Evolutionary conservation across 2,888 invertebrate genomes (phyloP).

Genomic region (Sepioteuthis lessoniana): DNA sequence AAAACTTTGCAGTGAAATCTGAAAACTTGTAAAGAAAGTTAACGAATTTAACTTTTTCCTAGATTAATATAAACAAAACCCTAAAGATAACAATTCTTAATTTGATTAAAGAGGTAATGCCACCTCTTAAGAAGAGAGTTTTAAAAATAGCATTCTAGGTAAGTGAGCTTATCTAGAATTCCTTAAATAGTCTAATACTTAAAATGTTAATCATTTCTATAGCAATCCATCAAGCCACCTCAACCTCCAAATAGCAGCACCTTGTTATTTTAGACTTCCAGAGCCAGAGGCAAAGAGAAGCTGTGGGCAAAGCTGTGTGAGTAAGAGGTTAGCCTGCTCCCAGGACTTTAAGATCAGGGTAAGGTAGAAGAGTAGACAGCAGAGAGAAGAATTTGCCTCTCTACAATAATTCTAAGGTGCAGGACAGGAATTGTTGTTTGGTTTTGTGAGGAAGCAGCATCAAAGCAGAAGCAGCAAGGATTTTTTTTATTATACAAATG

Average conservation of each 20-base stretch:
- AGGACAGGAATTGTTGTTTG: background rate
- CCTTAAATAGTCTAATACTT: background rate
- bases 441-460: constrained; percentile 8
- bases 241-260: background rate
- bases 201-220: background rate
- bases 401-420: background rate
- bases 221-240: constrained; percentile 6
- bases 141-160: background rate
- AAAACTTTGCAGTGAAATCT: too few relatives aligned
- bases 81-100: background rate
- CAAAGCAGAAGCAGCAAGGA: background rate
- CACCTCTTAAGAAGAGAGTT: background rate
- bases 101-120: background rate
- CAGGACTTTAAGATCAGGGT: background rate
- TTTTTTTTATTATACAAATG: too few relatives aligned
- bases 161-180: background rate
- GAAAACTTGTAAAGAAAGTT: too few relatives aligned
- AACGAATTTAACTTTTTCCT: too few relatives aligned
- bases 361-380: background rate
- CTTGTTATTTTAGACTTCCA: constrained; percentile 23
- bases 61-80: too few relatives aligned
- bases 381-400: background rate
- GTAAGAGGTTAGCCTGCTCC: background rate
- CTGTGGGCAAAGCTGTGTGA: constrained; percentile 21
- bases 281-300: background rate